These are phyloP conservation scores for Lycodopsis pacificus DNA, from an alignment of 2,797 vertebrate species.

Conservation along the genomic window DNA sequence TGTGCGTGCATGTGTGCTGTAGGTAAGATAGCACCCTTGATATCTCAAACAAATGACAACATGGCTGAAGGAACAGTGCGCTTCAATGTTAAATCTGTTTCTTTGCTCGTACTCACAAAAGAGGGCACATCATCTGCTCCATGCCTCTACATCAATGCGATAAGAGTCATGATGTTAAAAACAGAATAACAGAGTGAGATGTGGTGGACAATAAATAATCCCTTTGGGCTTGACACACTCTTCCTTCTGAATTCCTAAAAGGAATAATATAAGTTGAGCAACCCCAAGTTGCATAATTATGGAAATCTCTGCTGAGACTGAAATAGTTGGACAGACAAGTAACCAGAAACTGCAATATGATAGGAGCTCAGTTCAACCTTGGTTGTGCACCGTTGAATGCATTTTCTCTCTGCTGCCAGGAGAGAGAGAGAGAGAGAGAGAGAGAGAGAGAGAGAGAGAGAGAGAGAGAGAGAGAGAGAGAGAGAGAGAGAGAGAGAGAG, in stretches of 20 bases:
- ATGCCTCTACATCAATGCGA: slow-evolving; percentile 1
- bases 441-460: neutral
- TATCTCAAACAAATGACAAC: slow-evolving; percentile 5
- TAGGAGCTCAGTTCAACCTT: slow-evolving; percentile 20
- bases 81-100: slow-evolving; percentile 22
- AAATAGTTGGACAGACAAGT: neutral
- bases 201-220: neutral
- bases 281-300: slow-evolving; percentile 7
- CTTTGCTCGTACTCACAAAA: slow-evolving; percentile 1
- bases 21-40: slow-evolving; percentile 17
- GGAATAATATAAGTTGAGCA: neutral
- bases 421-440: neutral
- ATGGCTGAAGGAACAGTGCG: neutral
- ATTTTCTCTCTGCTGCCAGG: slow-evolving; percentile 27
- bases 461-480: neutral
- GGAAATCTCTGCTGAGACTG: neutral
- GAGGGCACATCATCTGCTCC: neutral
- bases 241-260: neutral
- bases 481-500: neutral
- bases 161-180: slow-evolving; percentile 1
- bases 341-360: slow-evolving; percentile 6
- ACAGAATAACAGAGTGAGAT: neutral
- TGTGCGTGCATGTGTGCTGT: neutral
- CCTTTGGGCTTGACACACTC: neutral
- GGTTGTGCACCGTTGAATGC: slow-evolving; percentile 14